phyloP scores from a whole-genome alignment of 2,888 invertebrate genomes.

The Sericinus montela region DNA sequence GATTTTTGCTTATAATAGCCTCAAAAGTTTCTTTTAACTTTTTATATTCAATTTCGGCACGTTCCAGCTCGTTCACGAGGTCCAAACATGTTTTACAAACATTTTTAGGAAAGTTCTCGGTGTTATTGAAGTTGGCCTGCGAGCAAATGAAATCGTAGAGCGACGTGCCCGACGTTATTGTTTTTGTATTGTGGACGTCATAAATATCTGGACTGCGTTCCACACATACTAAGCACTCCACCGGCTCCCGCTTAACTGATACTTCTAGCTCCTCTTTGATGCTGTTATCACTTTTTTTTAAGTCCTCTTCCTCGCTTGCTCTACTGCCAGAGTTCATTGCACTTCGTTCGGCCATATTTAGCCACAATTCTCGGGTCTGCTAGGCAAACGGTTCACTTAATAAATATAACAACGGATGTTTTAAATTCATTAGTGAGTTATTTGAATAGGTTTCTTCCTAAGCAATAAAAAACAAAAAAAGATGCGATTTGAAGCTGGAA shows the following conservation, averaged over 20 bases:
- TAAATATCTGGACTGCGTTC: conserved; percentile 39
- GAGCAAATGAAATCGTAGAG: conserved; percentile 48
- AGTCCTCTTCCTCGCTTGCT: conserved; percentile 35
- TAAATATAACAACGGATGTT: conserved; percentile 4
- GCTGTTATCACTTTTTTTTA: conserved; percentile 34
- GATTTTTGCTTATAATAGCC: conserved; percentile 59
- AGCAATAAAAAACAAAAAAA: conserved; percentile 29
- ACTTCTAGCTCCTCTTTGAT: conserved; percentile 50
- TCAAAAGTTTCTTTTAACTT: conserved; percentile 61
- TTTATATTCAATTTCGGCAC: conserved; percentile 57
- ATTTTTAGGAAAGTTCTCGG: conserved; percentile 37
- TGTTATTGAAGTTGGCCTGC: conserved; percentile 36
- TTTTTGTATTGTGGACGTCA: conserved; percentile 43
- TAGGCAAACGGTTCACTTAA: neutral
- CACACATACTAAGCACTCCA: conserved; percentile 57
- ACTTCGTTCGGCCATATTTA: conserved; percentile 52
- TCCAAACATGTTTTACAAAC: conserved; percentile 58
- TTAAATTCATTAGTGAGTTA: conserved; percentile 2
- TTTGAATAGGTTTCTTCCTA: conserved; percentile 16
- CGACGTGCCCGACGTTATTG: conserved; percentile 42
- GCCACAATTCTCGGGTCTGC: conserved; percentile 1
- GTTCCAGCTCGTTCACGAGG: conserved; percentile 58
- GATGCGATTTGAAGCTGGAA: conserved; percentile 23
- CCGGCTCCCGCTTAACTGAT: conserved; percentile 51
- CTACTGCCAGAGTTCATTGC: conserved; percentile 46